phyloP scores from a whole-genome alignment of 2,797 vertebrate genomes.

The Pelobates cultripes region DNA sequence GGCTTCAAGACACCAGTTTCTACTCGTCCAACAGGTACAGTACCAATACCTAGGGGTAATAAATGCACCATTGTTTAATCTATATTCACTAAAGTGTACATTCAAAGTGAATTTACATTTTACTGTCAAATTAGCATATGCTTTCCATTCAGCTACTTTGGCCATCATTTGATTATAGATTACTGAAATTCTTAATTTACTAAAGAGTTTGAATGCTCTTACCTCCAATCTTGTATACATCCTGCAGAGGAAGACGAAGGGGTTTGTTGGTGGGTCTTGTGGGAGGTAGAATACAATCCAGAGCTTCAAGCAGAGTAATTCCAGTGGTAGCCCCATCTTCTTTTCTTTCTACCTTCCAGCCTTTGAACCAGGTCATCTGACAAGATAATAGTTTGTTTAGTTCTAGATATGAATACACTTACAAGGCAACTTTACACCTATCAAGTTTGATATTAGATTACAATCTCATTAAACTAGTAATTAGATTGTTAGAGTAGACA shows the following conservation, averaged over 20 bases:
- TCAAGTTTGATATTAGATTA: too few relatives aligned
- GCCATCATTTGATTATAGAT: too few relatives aligned
- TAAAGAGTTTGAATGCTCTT: background rate
- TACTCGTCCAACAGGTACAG: conserved; percentile 78
- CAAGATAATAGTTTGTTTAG: background rate
- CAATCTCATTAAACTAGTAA: too few relatives aligned
- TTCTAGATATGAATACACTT: too few relatives aligned
- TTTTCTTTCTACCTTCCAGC: conserved; percentile 69
- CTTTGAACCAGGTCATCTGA: conserved; percentile 71
- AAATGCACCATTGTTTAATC: too few relatives aligned
- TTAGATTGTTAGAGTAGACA: too few relatives aligned
- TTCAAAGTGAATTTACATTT: too few relatives aligned
- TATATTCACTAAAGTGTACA: too few relatives aligned
- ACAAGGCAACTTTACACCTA: too few relatives aligned
- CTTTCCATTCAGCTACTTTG: too few relatives aligned
- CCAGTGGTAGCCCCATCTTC: conserved; percentile 60
- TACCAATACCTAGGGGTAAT: conserved; percentile 69
- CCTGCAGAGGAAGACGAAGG: conserved; percentile 72
- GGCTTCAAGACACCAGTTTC: conserved; percentile 79
- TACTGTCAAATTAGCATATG: too few relatives aligned
- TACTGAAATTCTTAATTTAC: background rate
- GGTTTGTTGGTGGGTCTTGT: conserved; percentile 63
- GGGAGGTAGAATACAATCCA: conserved; percentile 67
- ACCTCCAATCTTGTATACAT: conserved; percentile 76
- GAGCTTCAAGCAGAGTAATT: conserved; percentile 63